These are phyloP conservation scores for Callospermophilus lateralis DNA, from an alignment of 2,113 vertebrate genomes.

Conservation along the genomic window DNA sequence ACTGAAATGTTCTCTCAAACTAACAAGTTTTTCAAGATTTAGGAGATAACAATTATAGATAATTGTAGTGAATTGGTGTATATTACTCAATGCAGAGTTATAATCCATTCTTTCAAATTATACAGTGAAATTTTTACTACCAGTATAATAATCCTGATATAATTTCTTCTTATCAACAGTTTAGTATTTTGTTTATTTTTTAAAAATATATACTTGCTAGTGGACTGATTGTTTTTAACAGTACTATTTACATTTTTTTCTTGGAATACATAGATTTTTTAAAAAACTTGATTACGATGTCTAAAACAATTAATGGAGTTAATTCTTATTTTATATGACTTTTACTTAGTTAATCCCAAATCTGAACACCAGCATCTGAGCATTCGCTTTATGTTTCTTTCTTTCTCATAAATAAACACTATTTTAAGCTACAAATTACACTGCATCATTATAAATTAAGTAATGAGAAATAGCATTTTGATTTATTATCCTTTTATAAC, in stretches of 20 bases:
- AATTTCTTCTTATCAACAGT: background rate
- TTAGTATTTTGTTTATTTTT: conserved; percentile 21
- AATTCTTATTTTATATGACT: conserved; percentile 40
- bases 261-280: background rate
- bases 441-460: conserved; percentile 34
- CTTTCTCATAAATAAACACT: conserved; percentile 19
- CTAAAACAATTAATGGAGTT: conserved; percentile 1
- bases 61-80: background rate
- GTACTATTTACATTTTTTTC: conserved; percentile 35
- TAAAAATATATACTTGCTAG: background rate
- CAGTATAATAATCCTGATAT: background rate
- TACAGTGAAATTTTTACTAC: conserved; percentile 15
- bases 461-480: conserved; percentile 56
- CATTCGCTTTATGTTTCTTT: background rate
- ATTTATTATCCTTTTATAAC: conserved; percentile 33
- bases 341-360: conserved; percentile 35
- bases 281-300: background rate
- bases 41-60: background rate
- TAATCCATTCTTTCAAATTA: conserved; percentile 35
- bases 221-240: conserved; percentile 22
- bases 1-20: conserved; percentile 36
- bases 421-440: conserved; percentile 51
- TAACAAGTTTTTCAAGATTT: conserved; percentile 12
- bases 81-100: background rate
- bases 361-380: background rate